Evolutionary conservation across 2,797 vertebrate genomes (phyloP).

Genomic region (Amniataba percoides): DNA sequence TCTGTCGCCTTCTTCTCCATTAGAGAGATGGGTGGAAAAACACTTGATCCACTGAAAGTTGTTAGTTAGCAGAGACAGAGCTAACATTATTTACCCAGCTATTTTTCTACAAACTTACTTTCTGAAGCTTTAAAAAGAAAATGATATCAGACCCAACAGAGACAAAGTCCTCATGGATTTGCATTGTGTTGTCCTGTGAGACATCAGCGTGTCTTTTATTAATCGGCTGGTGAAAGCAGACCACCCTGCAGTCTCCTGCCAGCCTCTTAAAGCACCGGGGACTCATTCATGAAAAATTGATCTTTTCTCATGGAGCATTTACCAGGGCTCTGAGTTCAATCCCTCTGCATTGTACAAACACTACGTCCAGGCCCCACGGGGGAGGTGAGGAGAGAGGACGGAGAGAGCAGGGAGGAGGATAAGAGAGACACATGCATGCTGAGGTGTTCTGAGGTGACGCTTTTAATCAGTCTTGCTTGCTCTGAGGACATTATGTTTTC

Average conservation of each 20-base stretch:
- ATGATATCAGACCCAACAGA: conserved; percentile 18
- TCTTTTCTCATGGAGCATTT: conserved; percentile 73
- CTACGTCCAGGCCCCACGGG: conserved; percentile 30
- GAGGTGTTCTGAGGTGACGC: conserved; percentile 44
- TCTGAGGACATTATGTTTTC: conserved; percentile 42
- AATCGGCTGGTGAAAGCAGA: conserved; percentile 44
- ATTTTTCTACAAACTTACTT: conserved; percentile 15
- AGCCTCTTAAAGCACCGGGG: conserved; percentile 52
- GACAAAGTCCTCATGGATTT: conserved; percentile 35
- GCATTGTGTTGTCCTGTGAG: conserved; percentile 43
- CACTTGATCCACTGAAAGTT: neutral
- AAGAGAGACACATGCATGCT: conserved; percentile 22
- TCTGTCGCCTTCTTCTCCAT: too few species aligned
- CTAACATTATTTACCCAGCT: neutral
- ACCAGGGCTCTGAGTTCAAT: conserved; percentile 61
- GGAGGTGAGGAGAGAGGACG: conserved; percentile 8
- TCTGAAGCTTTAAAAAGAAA: conserved; percentile 11
- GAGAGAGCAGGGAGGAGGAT: neutral
- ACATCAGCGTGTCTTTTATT: conserved; percentile 61
- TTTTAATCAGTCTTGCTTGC: conserved; percentile 45
- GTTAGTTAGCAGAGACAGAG: neutral
- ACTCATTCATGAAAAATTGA: conserved; percentile 80
- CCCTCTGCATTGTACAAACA: conserved; percentile 65
- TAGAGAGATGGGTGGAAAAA: neutral
- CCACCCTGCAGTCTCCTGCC: conserved; percentile 30